Conservation (phyloP, 2,113 vertebrate species). For the Lampris incognitus region DNA sequence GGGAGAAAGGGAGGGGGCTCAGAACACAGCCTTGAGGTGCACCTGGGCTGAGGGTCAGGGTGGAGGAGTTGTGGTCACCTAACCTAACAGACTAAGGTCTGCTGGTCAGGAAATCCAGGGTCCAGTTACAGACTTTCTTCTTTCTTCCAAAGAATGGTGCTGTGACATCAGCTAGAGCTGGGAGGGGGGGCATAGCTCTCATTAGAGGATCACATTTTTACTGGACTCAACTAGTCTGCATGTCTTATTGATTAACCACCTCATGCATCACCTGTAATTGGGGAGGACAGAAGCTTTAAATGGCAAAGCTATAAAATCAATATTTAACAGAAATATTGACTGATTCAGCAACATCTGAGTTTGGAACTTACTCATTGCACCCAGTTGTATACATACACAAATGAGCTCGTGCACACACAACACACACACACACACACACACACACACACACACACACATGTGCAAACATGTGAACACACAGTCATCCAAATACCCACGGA, state of each 20-base stretch:
- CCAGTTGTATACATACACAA: not conserved
- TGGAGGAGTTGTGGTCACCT: no score
- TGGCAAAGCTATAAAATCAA: slow-evolving; percentile 26
- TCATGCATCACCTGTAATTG: slow-evolving; percentile 47
- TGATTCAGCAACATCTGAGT: slow-evolving; percentile 36
- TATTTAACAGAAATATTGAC: slow-evolving; percentile 39
- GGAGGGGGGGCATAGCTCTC: slow-evolving; percentile 30
- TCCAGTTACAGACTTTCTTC: no score
- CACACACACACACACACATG: slow-evolving; percentile 7
- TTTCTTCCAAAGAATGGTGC: not conserved
- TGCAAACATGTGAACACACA: not conserved
- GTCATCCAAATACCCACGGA: not conserved
- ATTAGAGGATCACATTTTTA: slow-evolving; percentile 3
- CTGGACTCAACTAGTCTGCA: slow-evolving; percentile 5
- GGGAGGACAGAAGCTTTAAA: slow-evolving; percentile 32
- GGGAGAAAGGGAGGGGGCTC: no score
- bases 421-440: slow-evolving; percentile 3
- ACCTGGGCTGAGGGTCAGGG: no score
- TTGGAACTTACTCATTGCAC: slow-evolving; percentile 8
- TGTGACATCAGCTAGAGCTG: slow-evolving; percentile 29
- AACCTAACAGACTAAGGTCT: no score
- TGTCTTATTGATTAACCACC: slow-evolving; percentile 36
- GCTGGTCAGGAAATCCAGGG: no score
- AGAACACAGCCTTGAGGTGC: no score
- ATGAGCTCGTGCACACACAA: not conserved